These are phyloP conservation scores for Alviniconcha marisindica DNA, from an alignment of 1,140 invertebrate species.

Conservation along the genomic window DNA sequence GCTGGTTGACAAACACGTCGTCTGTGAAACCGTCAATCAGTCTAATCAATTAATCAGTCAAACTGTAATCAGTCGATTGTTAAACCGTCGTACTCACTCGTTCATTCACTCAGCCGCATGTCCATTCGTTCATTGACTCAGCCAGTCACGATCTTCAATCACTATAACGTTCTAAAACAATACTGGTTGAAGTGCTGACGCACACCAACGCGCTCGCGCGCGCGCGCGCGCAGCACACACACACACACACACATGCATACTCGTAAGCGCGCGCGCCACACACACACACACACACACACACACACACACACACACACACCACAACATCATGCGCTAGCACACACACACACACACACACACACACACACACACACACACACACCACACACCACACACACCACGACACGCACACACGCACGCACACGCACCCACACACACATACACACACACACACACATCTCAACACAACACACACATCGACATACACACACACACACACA, in stretches of 20 bases:
- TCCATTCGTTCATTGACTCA: too few relatives aligned
- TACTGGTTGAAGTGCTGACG: too few relatives aligned
- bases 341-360: background rate
- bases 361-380: background rate
- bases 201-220: too few relatives aligned
- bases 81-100: too few relatives aligned
- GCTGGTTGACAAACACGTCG: background rate
- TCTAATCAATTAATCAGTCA: background rate
- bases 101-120: too few relatives aligned
- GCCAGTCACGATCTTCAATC: too few relatives aligned
- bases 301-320: background rate
- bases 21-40: background rate
- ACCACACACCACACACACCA: background rate
- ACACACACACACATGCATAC: too few relatives aligned
- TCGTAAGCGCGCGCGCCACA: too few relatives aligned
- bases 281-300: too few relatives aligned
- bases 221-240: too few relatives aligned
- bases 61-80: too few relatives aligned
- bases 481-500: constrained; percentile 7
- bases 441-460: background rate
- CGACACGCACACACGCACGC: constrained; percentile 6
- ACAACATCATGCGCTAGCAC: background rate
- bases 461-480: background rate
- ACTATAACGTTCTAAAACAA: too few relatives aligned
- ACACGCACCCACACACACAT: constrained; percentile 8